phyloP scores from a whole-genome alignment of 2,797 vertebrate species.

The Chromobotia macracanthus region DNA sequence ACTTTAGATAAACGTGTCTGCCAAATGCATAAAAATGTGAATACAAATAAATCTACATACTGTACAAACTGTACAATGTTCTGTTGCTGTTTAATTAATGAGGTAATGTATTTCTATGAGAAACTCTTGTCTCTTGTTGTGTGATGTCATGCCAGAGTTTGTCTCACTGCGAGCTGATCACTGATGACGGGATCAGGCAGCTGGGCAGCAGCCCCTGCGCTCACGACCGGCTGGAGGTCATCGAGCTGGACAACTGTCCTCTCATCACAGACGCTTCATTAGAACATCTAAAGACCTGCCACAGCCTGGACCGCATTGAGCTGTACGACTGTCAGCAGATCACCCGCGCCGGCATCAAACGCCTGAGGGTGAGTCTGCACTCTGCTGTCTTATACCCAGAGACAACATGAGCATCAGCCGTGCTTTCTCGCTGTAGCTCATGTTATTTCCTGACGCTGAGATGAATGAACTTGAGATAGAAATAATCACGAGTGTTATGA shows the following conservation, averaged over 20 bases:
- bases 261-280: constrained; percentile 96
- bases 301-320: constrained; percentile 95
- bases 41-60: no score
- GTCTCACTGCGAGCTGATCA: constrained; percentile 98
- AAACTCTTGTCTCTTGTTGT: background rate
- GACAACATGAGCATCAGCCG: no score
- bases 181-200: constrained; percentile 94
- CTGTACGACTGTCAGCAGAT: constrained; percentile 99
- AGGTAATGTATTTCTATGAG: no score
- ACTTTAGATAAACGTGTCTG: no score
- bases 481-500: no score
- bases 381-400: background rate
- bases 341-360: constrained; percentile 95
- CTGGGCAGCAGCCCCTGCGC: constrained; percentile 94
- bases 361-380: constrained; percentile 86
- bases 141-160: constrained; percentile 79
- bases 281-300: constrained; percentile 97
- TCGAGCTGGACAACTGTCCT: constrained; percentile 98
- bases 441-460: no score
- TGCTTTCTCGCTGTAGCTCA: no score
- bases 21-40: no score
- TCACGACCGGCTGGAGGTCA: constrained; percentile 94
- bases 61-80: no score
- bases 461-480: no score
- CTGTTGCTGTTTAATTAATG: no score